phyloP scores from a whole-genome alignment of 2,113 vertebrate genomes.

The Aspidoscelis tigris region DNA sequence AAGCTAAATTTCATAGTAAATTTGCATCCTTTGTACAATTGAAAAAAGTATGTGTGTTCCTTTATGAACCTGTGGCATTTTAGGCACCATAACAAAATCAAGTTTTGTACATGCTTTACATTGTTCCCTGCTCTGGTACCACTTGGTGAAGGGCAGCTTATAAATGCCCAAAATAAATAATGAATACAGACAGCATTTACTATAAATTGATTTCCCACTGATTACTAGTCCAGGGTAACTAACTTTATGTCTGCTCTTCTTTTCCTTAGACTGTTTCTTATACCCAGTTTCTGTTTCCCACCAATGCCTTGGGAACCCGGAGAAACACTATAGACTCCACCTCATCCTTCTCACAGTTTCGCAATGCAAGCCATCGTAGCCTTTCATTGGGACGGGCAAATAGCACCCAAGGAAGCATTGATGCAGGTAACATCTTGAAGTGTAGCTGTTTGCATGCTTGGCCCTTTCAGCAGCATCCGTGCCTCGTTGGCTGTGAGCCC shows the following conservation, averaged over 20 bases:
- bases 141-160: no score
- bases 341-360: slow-evolving; percentile 92
- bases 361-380: slow-evolving; percentile 94
- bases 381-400: slow-evolving; percentile 91
- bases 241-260: not conserved
- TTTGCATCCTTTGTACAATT: not conserved
- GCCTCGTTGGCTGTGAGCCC: no score
- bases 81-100: not conserved
- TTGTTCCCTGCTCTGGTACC: no score
- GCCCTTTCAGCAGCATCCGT: not conserved
- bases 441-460: not conserved
- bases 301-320: slow-evolving; percentile 89
- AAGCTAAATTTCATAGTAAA: not conserved
- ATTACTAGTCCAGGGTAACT: slow-evolving; percentile 9
- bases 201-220: not conserved
- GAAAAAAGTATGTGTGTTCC: not conserved
- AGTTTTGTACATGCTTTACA: not conserved
- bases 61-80: not conserved
- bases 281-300: slow-evolving; percentile 95
- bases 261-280: slow-evolving; percentile 92
- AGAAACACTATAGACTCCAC: slow-evolving; percentile 97
- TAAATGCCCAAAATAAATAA: no score
- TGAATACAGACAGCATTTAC: not conserved
- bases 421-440: slow-evolving; percentile 82
- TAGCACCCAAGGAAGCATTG: slow-evolving; percentile 96